Base-by-base conservation (phyloP, 2,888 invertebrate species). In the Agapetus fuscipes region DNA sequence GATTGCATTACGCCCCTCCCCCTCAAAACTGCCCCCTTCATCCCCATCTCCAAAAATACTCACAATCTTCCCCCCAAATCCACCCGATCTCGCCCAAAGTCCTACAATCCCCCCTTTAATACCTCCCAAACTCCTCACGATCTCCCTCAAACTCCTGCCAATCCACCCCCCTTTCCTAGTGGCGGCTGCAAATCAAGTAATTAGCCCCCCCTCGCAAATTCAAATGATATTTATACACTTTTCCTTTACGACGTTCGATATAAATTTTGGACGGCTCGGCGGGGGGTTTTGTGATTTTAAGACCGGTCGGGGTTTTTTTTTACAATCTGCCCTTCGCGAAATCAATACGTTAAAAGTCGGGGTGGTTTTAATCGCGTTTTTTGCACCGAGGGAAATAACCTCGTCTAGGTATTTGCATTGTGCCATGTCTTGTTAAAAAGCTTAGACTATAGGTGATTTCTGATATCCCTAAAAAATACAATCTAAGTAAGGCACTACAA, bases 121-220 rank as follows among this genome's bases (percentile, higher is more conserved):
- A n/a, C n/a, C n/a, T n/a, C n/a, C n/a, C n/a, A 6, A 6, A 6
- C 7, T 37, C 40, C 51, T 51, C 53, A 55, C 54, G 54, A 53
- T 53, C 51, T 52, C 48, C 36, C 37, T 41, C 46, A 51, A 53
- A 54, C 54, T 56, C 42, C 42, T 46, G 51, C 57, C 56, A n/a
- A n/a, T n/a, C n/a, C n/a, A n/a, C n/a, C 20, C 20, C 9, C 20
- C 20, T 9, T 9, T 9, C 60, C 60, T 59, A 61, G 56, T 57
- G 61, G 61, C 61, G 61, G 61, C 65, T 64, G 61, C 63, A 62
- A 64, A 64, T 65, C 64, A 64, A 62, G 62, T 64, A 64, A 64
- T 64, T 65, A 64, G 61, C 60, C 54, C 57, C 53, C 54, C 53
- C 55, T 55, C 55, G 53, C 54, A 31, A 34, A 44, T 40, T 34